phyloP scores from a whole-genome alignment of 2,888 invertebrate species.

The Adineta ricciae region DNA sequence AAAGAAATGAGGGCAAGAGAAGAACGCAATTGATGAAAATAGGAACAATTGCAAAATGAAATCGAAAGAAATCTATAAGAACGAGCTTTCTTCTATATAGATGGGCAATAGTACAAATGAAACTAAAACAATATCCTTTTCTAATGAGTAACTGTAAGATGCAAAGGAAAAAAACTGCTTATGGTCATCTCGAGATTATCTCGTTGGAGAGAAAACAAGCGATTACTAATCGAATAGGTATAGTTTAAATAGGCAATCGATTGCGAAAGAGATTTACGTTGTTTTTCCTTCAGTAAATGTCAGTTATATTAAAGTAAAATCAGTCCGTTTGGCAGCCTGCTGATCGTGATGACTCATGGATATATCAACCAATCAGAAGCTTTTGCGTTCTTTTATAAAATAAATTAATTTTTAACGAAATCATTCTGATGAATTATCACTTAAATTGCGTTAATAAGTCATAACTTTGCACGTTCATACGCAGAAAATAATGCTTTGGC shows the following conservation, averaged over 20 bases:
- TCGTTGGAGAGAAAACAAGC: no score
- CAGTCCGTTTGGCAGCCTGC: background rate
- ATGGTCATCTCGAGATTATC: no score
- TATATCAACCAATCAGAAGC: background rate
- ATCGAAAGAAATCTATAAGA: background rate
- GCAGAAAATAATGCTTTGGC: background rate
- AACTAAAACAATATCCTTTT: no score
- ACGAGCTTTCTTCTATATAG: no score
- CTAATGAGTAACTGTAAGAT: no score
- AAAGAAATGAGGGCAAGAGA: background rate
- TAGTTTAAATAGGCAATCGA: background rate
- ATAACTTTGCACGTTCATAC: no score
- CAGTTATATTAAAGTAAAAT: background rate
- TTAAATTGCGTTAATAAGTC: background rate
- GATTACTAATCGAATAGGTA: no score
- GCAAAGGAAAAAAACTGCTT: no score
- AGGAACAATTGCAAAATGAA: background rate
- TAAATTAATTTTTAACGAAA: background rate
- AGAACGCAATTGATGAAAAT: background rate
- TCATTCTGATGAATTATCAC: background rate
- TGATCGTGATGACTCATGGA: background rate
- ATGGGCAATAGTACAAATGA: no score
- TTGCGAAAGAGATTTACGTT: background rate
- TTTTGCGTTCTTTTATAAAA: background rate
- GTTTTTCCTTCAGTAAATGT: background rate